Percentiles rank a stretch among this genome's conserved stretches.
Conservation (phyloP, 2,797 vertebrate genomes). For the Hirundo rustica region DNA sequence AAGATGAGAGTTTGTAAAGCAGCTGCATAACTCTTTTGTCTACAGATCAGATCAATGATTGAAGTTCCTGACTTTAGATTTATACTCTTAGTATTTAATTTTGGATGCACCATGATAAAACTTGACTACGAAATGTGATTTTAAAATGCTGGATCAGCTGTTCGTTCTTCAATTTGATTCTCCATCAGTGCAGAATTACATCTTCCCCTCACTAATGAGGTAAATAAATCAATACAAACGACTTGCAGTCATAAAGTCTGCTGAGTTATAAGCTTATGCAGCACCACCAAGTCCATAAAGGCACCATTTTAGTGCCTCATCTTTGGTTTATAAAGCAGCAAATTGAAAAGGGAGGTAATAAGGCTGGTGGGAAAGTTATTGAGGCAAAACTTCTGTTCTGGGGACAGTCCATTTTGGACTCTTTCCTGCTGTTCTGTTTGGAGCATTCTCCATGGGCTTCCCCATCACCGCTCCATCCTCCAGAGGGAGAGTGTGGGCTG, state of each 20-base stretch:
- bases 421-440: not conserved
- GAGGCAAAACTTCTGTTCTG: not conserved
- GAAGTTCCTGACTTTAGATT: not conserved
- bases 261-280: not conserved
- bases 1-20: not conserved
- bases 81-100: not conserved
- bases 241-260: slow-evolving; percentile 7
- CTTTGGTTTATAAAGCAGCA: not conserved
- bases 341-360: not conserved
- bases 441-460: rapidly evolving
- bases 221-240: slow-evolving; percentile 43
- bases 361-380: not conserved
- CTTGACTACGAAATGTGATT: not conserved
- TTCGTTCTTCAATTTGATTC: not conserved
- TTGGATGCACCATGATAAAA: not conserved
- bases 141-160: not conserved
- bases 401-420: not conserved
- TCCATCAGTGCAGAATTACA: slow-evolving; percentile 7
- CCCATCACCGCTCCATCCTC: rapidly evolving
- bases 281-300: not conserved
- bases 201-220: slow-evolving; percentile 24
- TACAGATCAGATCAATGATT: not conserved
- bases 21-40: not conserved
- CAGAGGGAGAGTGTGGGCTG: rapidly evolving
- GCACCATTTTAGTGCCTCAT: not conserved